Percentiles rank a stretch among this genome's conserved stretches.
These are phyloP conservation scores for Notoglanidium macrostoma DNA, from an alignment of 2,797 vertebrate species.

Conservation along the genomic window DNA sequence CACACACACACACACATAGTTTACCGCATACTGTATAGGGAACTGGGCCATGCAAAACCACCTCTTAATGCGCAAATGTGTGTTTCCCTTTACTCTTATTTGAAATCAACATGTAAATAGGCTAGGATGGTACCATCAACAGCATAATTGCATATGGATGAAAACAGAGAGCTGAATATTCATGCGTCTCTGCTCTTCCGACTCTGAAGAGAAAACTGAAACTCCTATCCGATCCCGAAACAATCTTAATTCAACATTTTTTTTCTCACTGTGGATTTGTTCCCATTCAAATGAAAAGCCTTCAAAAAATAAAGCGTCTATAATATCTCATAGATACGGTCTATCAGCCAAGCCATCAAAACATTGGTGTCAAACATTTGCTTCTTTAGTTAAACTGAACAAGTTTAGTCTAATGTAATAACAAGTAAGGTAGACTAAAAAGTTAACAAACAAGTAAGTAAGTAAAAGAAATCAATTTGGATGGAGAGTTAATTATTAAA, in stretches of 20 bases:
- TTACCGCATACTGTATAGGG: not conserved
- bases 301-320: not conserved
- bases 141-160: constrained; percentile 33
- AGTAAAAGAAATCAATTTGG: not conserved
- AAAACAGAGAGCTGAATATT: constrained; percentile 51
- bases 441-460: not conserved
- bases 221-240: not conserved
- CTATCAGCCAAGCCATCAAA: too few relatives aligned
- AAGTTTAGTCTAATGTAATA: not conserved
- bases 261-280: not conserved
- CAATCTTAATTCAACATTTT: not conserved
- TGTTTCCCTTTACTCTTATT: constrained; percentile 17
- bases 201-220: constrained; percentile 1
- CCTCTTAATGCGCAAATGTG: constrained; percentile 44
- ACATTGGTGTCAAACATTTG: not conserved
- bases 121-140: constrained; percentile 23
- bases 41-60: constrained; percentile 37
- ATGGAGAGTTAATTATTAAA: not conserved
- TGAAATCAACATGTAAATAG: constrained; percentile 38
- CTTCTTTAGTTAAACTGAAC: not conserved
- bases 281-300: not conserved
- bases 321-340: not conserved
- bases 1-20: constrained; percentile 2
- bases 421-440: not conserved
- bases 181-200: constrained; percentile 21